Percentiles rank a stretch among this genome's conserved stretches.
phyloP scores from a whole-genome alignment of 1,140 invertebrate genomes.

The Drosophila watanabei region DNA sequence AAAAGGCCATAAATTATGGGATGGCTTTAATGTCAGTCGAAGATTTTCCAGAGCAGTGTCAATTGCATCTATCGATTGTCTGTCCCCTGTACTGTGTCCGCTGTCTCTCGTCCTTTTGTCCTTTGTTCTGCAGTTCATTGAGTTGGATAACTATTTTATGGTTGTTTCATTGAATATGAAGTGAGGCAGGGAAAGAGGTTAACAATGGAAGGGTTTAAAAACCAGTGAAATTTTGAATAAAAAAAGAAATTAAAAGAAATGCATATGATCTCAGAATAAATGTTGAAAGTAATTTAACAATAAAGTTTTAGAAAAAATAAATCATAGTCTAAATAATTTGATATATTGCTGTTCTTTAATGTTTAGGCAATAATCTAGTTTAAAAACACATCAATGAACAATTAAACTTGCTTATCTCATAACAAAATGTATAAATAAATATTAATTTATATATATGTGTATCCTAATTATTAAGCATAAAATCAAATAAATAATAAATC shows the following conservation, averaged over 20 bases:
- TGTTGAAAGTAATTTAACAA: no score
- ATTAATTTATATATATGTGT: no score
- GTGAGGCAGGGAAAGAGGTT: slow-evolving; percentile 4
- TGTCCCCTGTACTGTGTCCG: neutral
- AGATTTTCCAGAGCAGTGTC: slow-evolving; percentile 74
- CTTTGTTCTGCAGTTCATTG: slow-evolving; percentile 55
- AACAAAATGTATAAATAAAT: no score
- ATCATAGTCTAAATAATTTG: no score
- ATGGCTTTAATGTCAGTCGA: slow-evolving; percentile 75
- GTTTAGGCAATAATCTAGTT: no score
- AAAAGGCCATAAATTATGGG: slow-evolving; percentile 81
- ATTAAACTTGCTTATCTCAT: no score
- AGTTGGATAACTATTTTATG: slow-evolving; percentile 73
- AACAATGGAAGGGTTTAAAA: neutral
- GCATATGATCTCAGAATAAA: neutral
- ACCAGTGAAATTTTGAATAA: neutral
- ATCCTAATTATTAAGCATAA: no score
- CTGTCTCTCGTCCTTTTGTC: slow-evolving; percentile 4
- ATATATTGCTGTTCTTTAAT: no score
- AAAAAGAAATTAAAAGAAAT: neutral
- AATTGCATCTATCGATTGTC: slow-evolving; percentile 73
- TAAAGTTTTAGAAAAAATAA: no score
- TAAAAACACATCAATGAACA: no score
- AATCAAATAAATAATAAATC: no score
- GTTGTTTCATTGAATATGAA: slow-evolving; percentile 53